Evolutionary conservation across 2,888 invertebrate genomes (phyloP), one percentile per base, ranked within the genome.

Genomic region (Hipparchia sbordonii): DNA sequence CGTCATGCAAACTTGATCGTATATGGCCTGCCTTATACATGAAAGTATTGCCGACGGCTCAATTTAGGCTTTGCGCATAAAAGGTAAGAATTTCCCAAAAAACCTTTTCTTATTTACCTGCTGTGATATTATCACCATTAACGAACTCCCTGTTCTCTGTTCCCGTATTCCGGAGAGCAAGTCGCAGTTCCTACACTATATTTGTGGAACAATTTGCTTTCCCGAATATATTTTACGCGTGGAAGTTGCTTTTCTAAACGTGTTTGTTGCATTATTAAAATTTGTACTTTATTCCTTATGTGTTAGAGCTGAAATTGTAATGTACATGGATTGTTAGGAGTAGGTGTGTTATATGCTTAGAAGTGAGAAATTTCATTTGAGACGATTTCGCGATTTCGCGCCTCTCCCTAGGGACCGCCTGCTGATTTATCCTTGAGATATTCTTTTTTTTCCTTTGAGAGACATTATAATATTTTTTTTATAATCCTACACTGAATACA

Each of bases 351-450:
- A 85, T 86, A 85, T 76, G 86, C 82, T 77, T 84, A 81, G 85
- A 84, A 87, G 90, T 89, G 86, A 87, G 89, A 92, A 92, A 92
- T 91, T 92, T 92, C 89, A 91, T 92, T 92, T 91, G 89, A 87
- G 90, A 89, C 89, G 88, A 90, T 90, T 91, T 87, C 85, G 86
- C 89, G 90, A 92, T 89, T 89, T 88, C 83, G 82, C 82, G 85
- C 62, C 45, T 83, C 80, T 88, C 90, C 89, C 80, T 45, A 82
- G 85, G 90, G 85, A 82, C 76, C 79, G 80, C 74, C 81, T 83
- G 88, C 88, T 91, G 92, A 92, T 91, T 92, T 92, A 91, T 90
- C 84, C 84, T 79, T 74, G 78, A 84, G 83, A 81, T 84, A 84
- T 85, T 81, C 82, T 81, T 81, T 83, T 85, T 23, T 84, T 84